These are phyloP conservation scores for Nasonia vitripennis DNA, from an alignment of 1,140 invertebrate species.

Conservation along the genomic window DNA sequence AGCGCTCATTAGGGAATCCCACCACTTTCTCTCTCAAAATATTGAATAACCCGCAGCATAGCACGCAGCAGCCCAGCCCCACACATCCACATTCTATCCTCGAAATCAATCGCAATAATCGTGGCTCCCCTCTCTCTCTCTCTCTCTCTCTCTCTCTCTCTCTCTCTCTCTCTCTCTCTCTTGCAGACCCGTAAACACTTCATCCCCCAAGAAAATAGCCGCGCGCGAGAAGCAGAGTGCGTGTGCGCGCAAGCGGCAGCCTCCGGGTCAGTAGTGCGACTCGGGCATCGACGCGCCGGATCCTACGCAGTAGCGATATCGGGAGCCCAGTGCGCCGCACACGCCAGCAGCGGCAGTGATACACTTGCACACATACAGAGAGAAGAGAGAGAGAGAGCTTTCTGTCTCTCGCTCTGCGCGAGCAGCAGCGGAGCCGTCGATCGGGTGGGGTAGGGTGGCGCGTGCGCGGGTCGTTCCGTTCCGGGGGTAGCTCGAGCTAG, in stretches of 20 bases:
- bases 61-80: background rate
- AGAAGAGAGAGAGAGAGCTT: background rate
- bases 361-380: background rate
- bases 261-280: constrained; percentile 45
- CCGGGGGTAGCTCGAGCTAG: constrained; percentile 48
- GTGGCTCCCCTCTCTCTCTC: background rate
- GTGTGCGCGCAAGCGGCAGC: constrained; percentile 1
- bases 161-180: background rate
- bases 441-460: constrained; percentile 55
- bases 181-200: background rate
- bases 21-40: background rate
- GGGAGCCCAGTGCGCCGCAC: background rate
- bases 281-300: constrained; percentile 22
- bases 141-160: background rate
- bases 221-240: background rate
- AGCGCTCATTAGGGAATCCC: background rate
- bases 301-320: background rate
- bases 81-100: background rate
- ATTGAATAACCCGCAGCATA: constrained; percentile 14
- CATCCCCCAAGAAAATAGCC: constrained; percentile 13
- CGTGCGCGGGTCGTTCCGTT: constrained; percentile 63
- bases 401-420: background rate
- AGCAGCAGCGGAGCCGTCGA: background rate
- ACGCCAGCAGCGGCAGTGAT: background rate
- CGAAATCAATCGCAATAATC: constrained; percentile 41